Evolutionary conservation across 1,140 invertebrate species (phyloP), one percentile per base, ranked within the genome.

Genomic region (Leptinotarsa lineolata): DNA sequence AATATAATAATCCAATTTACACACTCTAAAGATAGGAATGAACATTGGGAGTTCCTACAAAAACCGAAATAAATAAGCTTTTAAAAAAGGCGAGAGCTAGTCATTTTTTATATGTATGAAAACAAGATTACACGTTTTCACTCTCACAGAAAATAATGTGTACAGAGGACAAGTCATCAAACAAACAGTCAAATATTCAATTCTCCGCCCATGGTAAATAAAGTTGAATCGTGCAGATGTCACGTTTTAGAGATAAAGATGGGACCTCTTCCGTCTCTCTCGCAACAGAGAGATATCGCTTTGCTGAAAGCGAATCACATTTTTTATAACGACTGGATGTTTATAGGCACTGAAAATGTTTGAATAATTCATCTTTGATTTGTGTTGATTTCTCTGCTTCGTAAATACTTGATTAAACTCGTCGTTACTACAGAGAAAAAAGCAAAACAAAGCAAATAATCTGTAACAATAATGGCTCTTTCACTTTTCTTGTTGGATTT

Each of bases 401-500:
- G 48, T 54, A 54, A 54, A n/a, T 54, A 54, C 48, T 54, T 54
- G 48, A 54, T 54, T 54, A 8, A 18, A 54, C 30, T 39, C 8
- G 30, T 54, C 48, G 48, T 54, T 54, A 54, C 30, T 54, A 54
- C 48, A 4, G 2, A 54, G 48, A 54, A 54, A 39, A 54, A 18
- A 54, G 0, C 48, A 54, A 54, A 54, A 54, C 16, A 54, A 54
- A 54, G 48, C 16, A 54, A 54, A 54, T 18, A 54, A 54, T 54
- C 48, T 18, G 48, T 54, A 54, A 54, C 48, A 54, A n/a, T 54
- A 54, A 54, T 16, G 11, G 21, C 20, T 21, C 63, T 24, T 65
- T 65, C 63, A 65, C 63, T 65, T 65, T 54, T 54, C 48, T 54
- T 54, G 48, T 54, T 18, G 48, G 48, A 54, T 54, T 54, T 18